Conservation (phyloP, 2,113 vertebrate genomes). For the Malurus cyaneus region DNA sequence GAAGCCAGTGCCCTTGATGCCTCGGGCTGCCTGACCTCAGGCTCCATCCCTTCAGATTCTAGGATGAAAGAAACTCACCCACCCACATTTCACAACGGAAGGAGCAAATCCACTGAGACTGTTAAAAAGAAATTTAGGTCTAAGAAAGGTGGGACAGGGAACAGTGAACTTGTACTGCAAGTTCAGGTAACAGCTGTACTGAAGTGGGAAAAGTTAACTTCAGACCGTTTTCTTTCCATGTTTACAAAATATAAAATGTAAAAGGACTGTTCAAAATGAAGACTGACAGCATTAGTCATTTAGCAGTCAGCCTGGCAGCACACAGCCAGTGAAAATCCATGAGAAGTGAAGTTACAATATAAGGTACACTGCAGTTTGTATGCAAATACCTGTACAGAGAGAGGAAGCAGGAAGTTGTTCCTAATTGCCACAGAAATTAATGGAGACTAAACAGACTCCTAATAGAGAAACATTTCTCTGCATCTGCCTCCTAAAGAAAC, state of each 20-base stretch:
- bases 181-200: neutral
- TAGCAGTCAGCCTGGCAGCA: neutral
- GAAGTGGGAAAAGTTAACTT: neutral
- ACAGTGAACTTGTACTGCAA: neutral
- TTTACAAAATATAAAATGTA: neutral
- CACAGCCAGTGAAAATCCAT: neutral
- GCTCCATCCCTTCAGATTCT: neutral
- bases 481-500: neutral
- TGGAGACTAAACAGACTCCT: neutral
- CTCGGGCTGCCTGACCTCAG: constrained; percentile 6
- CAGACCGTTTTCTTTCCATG: neutral
- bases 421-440: neutral
- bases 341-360: neutral
- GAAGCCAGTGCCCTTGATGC: constrained; percentile 13
- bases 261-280: neutral
- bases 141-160: neutral
- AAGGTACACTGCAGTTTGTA: neutral
- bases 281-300: neutral
- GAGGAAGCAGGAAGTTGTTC: neutral
- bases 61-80: constrained; percentile 3
- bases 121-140: constrained; percentile 7
- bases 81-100: neutral
- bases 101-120: neutral
- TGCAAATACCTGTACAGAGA: neutral
- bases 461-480: neutral